phyloP scores from a whole-genome alignment of 1,140 invertebrate species.

The Pogonus chalceus region DNA sequence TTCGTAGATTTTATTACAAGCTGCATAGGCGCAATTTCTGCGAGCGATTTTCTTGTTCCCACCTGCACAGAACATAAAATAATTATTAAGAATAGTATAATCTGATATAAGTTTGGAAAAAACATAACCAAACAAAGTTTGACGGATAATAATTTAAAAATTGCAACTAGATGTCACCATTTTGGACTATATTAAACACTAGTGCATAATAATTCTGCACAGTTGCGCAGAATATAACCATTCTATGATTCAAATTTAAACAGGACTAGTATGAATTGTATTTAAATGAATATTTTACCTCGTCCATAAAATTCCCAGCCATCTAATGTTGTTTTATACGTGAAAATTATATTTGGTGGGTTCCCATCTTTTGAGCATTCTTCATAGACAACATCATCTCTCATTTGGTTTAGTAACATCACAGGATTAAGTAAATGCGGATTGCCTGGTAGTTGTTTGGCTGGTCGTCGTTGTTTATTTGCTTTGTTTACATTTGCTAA shows the following conservation, averaged over 20 bases:
- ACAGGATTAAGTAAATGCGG: conserved; percentile 41
- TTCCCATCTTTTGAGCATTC: conserved; percentile 23
- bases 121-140: too few relatives aligned
- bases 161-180: too few relatives aligned
- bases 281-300: background rate
- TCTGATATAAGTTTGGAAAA: too few relatives aligned
- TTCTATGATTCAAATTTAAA: too few relatives aligned
- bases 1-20: background rate
- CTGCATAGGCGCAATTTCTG: background rate
- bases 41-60: background rate
- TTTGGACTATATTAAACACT: too few relatives aligned
- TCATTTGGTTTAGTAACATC: conserved; percentile 46
- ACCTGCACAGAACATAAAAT: background rate
- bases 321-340: background rate
- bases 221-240: too few relatives aligned
- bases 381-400: conserved; percentile 38
- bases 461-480: too few relatives aligned
- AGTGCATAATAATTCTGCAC: too few relatives aligned
- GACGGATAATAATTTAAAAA: too few relatives aligned
- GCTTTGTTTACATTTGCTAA: too few relatives aligned
- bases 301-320: background rate
- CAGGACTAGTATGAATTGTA: too few relatives aligned
- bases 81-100: too few relatives aligned
- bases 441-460: conserved; percentile 35
- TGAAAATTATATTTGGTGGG: background rate